These are phyloP conservation scores for Danio tinwini DNA, from an alignment of 2,797 vertebrate species.

Conservation along the genomic window DNA sequence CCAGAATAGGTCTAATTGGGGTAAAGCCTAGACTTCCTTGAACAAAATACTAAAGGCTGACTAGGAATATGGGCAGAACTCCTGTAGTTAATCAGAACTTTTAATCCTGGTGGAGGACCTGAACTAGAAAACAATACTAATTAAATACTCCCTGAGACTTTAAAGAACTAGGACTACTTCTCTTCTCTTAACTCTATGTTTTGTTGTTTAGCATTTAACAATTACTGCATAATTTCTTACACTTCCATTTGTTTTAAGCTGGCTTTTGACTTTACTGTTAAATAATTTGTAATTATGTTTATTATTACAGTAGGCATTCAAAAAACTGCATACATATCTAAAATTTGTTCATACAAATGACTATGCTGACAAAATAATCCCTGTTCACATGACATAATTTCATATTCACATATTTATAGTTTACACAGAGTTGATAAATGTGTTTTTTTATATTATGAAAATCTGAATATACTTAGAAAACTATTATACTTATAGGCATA, in stretches of 20 bases:
- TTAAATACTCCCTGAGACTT: not conserved
- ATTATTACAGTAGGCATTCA: not conserved
- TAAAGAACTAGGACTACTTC: not conserved
- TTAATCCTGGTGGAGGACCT: not conserved
- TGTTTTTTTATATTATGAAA: too few species aligned
- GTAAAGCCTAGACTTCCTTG: constrained; percentile 41
- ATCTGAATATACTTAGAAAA: too few species aligned
- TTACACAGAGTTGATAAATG: too few species aligned
- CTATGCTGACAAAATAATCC: too few species aligned
- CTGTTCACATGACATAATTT: too few species aligned
- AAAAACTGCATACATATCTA: not conserved
- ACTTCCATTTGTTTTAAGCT: not conserved
- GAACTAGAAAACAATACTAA: not conserved
- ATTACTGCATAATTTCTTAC: not conserved
- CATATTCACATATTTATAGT: too few species aligned
- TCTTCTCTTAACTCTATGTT: not conserved
- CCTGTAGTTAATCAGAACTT: constrained; percentile 27
- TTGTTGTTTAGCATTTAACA: not conserved
- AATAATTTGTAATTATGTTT: not conserved
- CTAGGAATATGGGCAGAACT: constrained; percentile 28
- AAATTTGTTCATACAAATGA: too few species aligned
- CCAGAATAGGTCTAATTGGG: constrained; percentile 39
- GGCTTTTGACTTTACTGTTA: not conserved
- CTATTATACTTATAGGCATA: too few species aligned
- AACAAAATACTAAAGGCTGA: constrained; percentile 8